A percentile compares a stretch with the other conserved stretches of the same genome.
Conservation (phyloP, 2,888 invertebrate species). For the Polymixis lichenea region DNA sequence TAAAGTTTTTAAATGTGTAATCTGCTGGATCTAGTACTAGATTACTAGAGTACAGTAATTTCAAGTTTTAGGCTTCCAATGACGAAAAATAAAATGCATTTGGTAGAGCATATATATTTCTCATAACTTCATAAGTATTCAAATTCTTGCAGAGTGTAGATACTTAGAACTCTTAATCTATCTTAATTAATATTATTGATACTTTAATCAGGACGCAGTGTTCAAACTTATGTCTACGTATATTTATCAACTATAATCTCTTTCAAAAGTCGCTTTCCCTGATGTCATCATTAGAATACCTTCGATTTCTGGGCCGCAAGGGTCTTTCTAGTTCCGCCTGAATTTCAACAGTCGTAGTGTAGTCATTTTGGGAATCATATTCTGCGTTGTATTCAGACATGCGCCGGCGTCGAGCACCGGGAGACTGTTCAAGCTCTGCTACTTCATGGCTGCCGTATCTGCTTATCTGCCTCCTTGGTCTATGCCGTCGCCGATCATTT, state of each 20-base stretch:
- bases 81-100: neutral
- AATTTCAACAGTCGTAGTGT: conserved; percentile 78
- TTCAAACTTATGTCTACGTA: conserved; percentile 18
- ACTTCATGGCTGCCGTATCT: conserved; percentile 88
- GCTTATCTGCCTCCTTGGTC: conserved; percentile 76
- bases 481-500: conserved; percentile 71
- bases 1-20: conserved; percentile 6
- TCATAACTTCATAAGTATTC: conserved; percentile 8
- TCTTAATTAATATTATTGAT: conserved; percentile 18
- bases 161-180: conserved; percentile 30
- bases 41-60: neutral
- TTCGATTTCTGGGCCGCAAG: conserved; percentile 78
- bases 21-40: neutral
- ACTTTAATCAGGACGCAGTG: conserved; percentile 15
- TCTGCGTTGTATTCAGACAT: conserved; percentile 81
- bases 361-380: conserved; percentile 62
- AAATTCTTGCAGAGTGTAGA: conserved; percentile 23
- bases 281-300: conserved; percentile 83
- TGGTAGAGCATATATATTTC: conserved; percentile 34
- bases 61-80: neutral
- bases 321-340: conserved; percentile 81
- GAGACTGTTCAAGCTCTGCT: conserved; percentile 85
- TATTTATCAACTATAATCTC: conserved; percentile 38
- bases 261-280: conserved; percentile 86
- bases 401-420: conserved; percentile 84